A percentile compares a stretch with the other conserved stretches of the same genome.
Conservation (phyloP, 1,140 invertebrate genomes). For the Leptinotarsa defecta region DNA sequence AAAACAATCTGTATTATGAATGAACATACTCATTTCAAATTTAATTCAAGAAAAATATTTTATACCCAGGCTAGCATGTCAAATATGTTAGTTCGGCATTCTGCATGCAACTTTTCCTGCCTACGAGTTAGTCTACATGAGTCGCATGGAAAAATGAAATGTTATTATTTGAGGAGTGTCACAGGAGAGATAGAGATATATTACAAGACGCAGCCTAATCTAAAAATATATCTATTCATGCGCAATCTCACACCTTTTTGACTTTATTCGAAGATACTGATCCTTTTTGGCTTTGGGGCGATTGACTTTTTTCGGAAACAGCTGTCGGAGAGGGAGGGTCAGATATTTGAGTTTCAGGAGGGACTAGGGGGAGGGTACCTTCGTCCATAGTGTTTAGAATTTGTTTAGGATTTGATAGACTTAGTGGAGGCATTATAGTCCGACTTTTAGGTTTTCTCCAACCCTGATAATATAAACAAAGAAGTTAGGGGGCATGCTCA, state of each 20-base stretch:
- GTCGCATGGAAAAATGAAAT: background rate
- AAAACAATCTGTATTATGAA: too few species aligned
- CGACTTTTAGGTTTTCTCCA: constrained; percentile 77
- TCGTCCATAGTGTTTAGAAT: constrained; percentile 57
- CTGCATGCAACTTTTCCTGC: constrained; percentile 1
- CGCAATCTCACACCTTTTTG: constrained; percentile 63
- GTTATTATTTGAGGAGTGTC: constrained; percentile 3
- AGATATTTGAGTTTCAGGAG: constrained; percentile 59
- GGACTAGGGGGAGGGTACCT: constrained; percentile 55
- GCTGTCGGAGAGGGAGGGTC: constrained; percentile 58
- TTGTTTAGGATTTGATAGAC: constrained; percentile 62
- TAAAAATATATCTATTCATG: constrained; percentile 42
- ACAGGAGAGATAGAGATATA: background rate
- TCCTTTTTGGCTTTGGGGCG: constrained; percentile 65
- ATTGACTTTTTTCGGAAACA: constrained; percentile 57
- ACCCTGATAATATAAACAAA: constrained; percentile 62
- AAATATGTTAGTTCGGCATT: constrained; percentile 4
- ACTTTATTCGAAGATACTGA: constrained; percentile 61
- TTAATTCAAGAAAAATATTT: too few species aligned
- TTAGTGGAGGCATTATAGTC: constrained; percentile 70
- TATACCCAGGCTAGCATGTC: constrained; percentile 18
- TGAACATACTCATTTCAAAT: too few species aligned
- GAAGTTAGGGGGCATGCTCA: constrained; percentile 40
- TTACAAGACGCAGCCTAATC: constrained; percentile 18
- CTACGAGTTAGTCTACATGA: constrained; percentile 10